These are phyloP conservation scores for Corythornis vintsioides DNA, from an alignment of 2,113 vertebrate species.

Conservation along the genomic window DNA sequence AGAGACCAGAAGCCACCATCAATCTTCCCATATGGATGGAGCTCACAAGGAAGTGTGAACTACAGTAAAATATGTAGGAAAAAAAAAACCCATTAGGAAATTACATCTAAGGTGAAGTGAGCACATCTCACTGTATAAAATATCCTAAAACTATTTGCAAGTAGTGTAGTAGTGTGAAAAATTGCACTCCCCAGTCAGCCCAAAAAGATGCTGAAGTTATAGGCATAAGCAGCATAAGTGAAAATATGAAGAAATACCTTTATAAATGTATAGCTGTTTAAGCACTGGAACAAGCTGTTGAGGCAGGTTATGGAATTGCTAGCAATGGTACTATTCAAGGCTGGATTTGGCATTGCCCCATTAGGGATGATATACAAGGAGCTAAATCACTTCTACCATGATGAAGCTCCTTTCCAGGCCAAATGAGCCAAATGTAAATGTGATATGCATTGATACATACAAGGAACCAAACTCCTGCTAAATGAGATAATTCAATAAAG, in stretches of 20 bases:
- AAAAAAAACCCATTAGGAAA: background rate
- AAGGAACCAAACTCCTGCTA: background rate
- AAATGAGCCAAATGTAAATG: conserved; percentile 32
- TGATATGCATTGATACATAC: background rate
- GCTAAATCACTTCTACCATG: conserved; percentile 34
- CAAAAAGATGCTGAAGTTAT: background rate
- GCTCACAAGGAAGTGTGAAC: background rate
- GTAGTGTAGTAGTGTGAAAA: conserved; percentile 7
- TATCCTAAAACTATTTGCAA: background rate
- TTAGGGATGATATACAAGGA: conserved; percentile 30
- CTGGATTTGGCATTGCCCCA: conserved; percentile 15
- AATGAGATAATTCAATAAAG: conserved; percentile 1
- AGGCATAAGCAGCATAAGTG: background rate
- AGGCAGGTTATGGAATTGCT: conserved; percentile 13
- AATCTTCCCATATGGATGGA: background rate
- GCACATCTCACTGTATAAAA: background rate
- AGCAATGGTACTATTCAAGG: background rate
- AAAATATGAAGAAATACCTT: conserved; percentile 29
- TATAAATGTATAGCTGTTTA: conserved; percentile 3
- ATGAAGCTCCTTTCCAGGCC: conserved; percentile 15
- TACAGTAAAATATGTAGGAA: background rate
- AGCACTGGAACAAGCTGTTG: background rate
- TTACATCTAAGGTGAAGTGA: background rate
- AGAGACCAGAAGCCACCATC: background rate
- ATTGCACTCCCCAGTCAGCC: background rate